A percentile compares a stretch with the other conserved stretches of the same genome.
Evolutionary conservation across 2,888 invertebrate species (phyloP).

Genomic region (Dyspetes luteomarginatus): DNA sequence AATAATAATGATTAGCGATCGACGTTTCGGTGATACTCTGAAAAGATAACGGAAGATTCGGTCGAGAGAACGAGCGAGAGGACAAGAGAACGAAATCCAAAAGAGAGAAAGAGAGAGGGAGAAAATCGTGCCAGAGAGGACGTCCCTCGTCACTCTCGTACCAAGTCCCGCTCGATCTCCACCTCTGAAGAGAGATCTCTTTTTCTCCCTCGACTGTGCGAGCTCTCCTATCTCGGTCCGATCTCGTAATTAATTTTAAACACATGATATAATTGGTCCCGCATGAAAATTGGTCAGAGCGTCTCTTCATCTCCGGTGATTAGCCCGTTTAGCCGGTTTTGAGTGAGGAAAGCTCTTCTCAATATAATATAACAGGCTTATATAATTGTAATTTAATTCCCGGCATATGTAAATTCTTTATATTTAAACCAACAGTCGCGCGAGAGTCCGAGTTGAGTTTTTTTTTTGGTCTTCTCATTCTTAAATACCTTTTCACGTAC

Average conservation of each 20-base stretch:
- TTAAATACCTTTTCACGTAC: slow-evolving; percentile 1
- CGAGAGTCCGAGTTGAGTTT: slow-evolving; percentile 15
- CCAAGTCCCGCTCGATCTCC: slow-evolving; percentile 52
- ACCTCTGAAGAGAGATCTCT: slow-evolving; percentile 19
- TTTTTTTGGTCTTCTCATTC: slow-evolving; percentile 12
- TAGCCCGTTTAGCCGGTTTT: slow-evolving; percentile 71
- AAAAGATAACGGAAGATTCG: slow-evolving; percentile 66
- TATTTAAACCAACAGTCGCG: slow-evolving; percentile 43
- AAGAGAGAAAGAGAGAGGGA: slow-evolving; percentile 57
- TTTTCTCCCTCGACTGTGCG: slow-evolving; percentile 51
- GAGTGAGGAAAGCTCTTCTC: slow-evolving; percentile 57
- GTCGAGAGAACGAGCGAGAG: slow-evolving; percentile 57
- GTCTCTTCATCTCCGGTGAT: slow-evolving; percentile 67
- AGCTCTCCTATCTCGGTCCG: slow-evolving; percentile 75
- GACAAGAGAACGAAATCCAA: background rate
- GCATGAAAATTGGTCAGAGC: slow-evolving; percentile 75
- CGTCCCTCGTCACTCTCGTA: slow-evolving; percentile 66
- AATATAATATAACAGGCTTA: background rate
- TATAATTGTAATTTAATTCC: slow-evolving; percentile 46
- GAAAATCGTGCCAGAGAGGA: slow-evolving; percentile 53
- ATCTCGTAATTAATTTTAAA: slow-evolving; percentile 82
- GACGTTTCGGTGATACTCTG: slow-evolving; percentile 68
- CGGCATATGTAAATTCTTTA: slow-evolving; percentile 50
- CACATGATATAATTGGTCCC: slow-evolving; percentile 81
- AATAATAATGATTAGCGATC: slow-evolving; percentile 77